A percentile compares a stretch with the other conserved stretches of the same genome.
phyloP scores from a whole-genome alignment of 92 coral and sea anemone species.

The Parazoanthus swiftii region DNA sequence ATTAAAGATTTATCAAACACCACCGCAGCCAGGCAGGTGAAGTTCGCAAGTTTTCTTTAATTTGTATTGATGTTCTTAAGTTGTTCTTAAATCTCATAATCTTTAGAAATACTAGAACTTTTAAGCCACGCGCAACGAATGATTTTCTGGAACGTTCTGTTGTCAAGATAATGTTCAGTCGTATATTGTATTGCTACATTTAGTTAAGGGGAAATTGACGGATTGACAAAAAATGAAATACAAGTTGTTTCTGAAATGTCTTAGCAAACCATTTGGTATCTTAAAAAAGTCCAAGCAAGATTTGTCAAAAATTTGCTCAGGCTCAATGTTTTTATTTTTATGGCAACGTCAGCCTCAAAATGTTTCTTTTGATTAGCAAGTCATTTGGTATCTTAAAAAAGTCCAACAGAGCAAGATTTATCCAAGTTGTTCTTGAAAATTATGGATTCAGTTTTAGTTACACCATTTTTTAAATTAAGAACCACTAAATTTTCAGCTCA shows the following conservation, averaged over 20 bases:
- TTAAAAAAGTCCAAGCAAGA: background rate
- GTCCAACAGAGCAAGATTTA: background rate
- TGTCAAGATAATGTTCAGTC: background rate
- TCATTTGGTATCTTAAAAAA: background rate
- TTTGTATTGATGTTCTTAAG: background rate
- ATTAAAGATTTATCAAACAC: conserved; percentile 5
- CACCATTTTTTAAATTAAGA: no score
- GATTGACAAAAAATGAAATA: no score
- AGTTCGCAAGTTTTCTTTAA: background rate
- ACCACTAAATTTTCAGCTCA: no score
- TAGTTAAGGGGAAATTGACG: no score
- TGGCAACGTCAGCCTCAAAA: no score
- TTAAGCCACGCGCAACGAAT: background rate
- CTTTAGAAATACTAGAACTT: background rate
- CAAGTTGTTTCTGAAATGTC: background rate
- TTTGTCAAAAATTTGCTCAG: no score
- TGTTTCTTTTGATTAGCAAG: no score
- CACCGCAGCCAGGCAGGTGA: background rate
- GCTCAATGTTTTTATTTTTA: no score
- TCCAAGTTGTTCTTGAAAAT: background rate
- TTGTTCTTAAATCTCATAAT: background rate
- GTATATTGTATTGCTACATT: background rate
- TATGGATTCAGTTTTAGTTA: background rate
- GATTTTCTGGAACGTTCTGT: background rate
- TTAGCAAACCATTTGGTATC: background rate